phyloP scores from a whole-genome alignment of 2,797 vertebrate species.

The Eulemur mongoz region DNA sequence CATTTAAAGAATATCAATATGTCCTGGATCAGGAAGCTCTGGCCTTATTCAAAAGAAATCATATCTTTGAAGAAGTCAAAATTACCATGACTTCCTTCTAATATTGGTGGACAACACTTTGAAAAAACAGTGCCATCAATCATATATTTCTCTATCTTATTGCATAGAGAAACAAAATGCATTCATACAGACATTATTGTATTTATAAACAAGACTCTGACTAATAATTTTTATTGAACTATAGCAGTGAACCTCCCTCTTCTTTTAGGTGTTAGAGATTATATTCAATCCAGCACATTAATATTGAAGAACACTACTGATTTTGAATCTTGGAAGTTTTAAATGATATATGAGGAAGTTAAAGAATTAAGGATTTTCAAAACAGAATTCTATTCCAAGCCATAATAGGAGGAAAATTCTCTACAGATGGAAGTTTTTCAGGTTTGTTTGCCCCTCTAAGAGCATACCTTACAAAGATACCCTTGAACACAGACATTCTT shows the following conservation, averaged over 20 bases:
- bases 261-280: background rate
- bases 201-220: background rate
- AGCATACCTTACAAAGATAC: background rate
- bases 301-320: background rate
- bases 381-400: background rate
- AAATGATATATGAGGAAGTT: background rate
- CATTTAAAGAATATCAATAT: background rate
- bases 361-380: background rate
- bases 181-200: background rate
- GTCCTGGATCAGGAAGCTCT: background rate
- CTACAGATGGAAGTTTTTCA: background rate
- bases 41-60: background rate
- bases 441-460: background rate
- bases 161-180: background rate
- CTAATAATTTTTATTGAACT: too few species aligned
- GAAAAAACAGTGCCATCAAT: background rate
- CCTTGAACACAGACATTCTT: rapidly evolving
- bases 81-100: background rate
- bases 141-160: background rate
- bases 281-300: background rate
- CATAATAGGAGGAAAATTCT: background rate
- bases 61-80: background rate
- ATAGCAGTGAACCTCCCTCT: too few species aligned
- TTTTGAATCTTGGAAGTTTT: background rate
- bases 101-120: background rate